These are phyloP conservation scores for Geophilus truncorum DNA, from an alignment of 2,888 invertebrate species.

Conservation along the genomic window DNA sequence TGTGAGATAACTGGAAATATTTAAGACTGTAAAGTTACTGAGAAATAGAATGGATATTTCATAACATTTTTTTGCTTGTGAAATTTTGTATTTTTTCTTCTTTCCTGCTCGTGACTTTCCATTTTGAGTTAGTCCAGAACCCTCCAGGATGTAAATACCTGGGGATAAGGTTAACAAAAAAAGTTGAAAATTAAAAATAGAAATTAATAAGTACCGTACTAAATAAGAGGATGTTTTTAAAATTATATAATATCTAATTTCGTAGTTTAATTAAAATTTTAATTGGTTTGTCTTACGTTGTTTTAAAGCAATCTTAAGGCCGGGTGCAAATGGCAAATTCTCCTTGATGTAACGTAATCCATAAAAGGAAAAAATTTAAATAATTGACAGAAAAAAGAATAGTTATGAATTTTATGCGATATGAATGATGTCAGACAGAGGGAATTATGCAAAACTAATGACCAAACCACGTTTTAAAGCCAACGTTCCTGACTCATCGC, in stretches of 20 bases:
- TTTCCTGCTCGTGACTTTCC: no score
- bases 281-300: no score
- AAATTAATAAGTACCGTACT: no score
- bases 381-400: background rate
- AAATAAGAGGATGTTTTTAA: no score
- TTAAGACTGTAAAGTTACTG: background rate
- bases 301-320: background rate
- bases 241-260: no score
- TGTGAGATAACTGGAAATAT: background rate
- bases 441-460: background rate
- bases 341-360: background rate
- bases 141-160: no score
- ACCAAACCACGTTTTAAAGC: background rate
- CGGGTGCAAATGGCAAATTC: background rate
- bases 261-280: no score
- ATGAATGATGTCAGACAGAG: background rate
- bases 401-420: background rate
- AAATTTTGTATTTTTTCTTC: background rate
- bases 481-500: background rate
- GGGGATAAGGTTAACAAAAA: no score
- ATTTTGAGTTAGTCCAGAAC: no score
- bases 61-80: background rate
- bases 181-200: no score
- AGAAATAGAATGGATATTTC: background rate
- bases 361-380: background rate